Conservation (phyloP, 2,113 vertebrate species). For the Pterocles gutturalis region DNA sequence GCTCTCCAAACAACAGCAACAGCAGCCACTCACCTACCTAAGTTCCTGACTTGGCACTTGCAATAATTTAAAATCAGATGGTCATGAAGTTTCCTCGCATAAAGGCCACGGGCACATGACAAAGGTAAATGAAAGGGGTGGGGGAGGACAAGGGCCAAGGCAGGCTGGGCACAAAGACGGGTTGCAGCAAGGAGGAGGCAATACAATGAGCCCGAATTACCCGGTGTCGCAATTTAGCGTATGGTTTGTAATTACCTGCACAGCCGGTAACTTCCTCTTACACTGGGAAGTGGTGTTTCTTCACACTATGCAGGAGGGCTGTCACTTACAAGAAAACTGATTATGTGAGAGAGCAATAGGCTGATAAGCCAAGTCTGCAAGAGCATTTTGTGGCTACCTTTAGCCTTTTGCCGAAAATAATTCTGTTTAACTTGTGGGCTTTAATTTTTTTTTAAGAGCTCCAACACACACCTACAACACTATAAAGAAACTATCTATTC, state of each 20-base stretch:
- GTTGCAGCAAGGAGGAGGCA: not conserved
- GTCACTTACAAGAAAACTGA: slow-evolving; percentile 26
- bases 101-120: accelerated
- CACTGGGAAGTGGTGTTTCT: not conserved
- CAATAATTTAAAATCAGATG: not conserved
- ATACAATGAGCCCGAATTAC: not conserved
- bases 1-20: not conserved
- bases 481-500: not conserved
- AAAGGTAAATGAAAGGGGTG: not conserved
- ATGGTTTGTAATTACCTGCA: slow-evolving; percentile 33
- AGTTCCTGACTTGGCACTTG: not conserved
- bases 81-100: not conserved
- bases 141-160: not conserved
- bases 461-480: not conserved
- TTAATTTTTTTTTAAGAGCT: not conserved
- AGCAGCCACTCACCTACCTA: not conserved
- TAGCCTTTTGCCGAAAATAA: not conserved
- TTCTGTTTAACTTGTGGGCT: not conserved
- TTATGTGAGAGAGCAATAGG: not conserved
- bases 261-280: slow-evolving; percentile 42
- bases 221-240: not conserved
- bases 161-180: not conserved
- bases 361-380: not conserved
- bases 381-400: not conserved
- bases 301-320: not conserved